A percentile compares a stretch with the other conserved stretches of the same genome.
phyloP scores from a whole-genome alignment of 2,888 invertebrate species.

The Poecilus cupreus region DNA sequence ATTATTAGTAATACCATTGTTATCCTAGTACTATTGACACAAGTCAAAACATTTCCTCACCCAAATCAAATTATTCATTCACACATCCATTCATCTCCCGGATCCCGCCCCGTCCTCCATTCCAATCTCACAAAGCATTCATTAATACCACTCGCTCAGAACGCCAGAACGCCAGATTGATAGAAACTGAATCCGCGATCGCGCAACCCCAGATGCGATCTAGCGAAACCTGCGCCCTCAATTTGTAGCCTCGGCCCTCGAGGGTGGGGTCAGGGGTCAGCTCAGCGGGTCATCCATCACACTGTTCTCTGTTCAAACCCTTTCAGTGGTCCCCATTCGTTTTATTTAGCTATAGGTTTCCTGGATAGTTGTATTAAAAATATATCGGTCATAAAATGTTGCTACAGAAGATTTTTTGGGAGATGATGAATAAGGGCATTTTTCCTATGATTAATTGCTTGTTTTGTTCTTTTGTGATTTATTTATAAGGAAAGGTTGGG shows the following conservation, averaged over 20 bases:
- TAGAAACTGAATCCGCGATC: neutral
- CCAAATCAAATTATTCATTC: neutral
- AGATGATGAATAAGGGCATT: neutral
- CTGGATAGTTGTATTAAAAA: neutral
- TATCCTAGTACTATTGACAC: too few relatives aligned
- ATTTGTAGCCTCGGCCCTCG: neutral
- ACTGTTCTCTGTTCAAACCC: neutral
- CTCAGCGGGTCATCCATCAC: conserved; percentile 2
- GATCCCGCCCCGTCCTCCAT: neutral
- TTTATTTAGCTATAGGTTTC: conserved; percentile 4
- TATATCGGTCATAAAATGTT: neutral
- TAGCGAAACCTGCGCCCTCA: neutral
- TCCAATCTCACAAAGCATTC: neutral
- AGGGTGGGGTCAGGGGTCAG: neutral
- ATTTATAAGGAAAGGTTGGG: neutral
- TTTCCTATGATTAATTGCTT: neutral
- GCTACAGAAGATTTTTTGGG: neutral
- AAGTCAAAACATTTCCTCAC: neutral
- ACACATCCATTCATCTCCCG: neutral
- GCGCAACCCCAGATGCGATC: neutral
- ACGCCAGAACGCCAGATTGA: neutral
- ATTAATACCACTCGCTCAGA: neutral
- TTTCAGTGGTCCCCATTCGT: neutral
- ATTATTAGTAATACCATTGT: too few relatives aligned
- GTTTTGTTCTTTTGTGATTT: neutral